phyloP scores from a whole-genome alignment of 2,797 vertebrate species.

The Heliangelus exortis region DNA sequence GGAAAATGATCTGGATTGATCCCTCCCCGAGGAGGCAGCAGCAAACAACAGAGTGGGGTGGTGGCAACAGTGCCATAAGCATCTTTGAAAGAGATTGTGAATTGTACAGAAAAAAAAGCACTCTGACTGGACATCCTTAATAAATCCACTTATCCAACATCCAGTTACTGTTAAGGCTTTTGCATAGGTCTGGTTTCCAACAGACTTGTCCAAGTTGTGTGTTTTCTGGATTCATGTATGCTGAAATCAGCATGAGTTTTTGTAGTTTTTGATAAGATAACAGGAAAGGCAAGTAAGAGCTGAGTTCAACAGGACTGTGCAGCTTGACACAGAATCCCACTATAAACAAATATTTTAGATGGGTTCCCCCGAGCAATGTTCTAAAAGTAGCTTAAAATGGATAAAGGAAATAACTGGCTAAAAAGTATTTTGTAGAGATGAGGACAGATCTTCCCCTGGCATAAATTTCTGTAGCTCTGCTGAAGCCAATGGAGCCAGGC shows the following conservation, averaged over 20 bases:
- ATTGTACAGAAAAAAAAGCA: not conserved
- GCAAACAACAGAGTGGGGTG: not conserved
- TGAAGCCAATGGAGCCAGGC: not conserved
- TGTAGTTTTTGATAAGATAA: not conserved
- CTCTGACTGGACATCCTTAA: rapidly evolving
- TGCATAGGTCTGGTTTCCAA: not conserved
- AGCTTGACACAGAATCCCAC: not conserved
- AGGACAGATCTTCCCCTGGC: not conserved
- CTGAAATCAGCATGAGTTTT: not conserved
- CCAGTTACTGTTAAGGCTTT: not conserved
- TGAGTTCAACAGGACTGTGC: not conserved
- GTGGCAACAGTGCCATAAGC: not conserved
- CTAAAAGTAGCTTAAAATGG: slow-evolving; percentile 18
- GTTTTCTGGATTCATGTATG: not conserved
- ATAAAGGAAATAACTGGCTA: not conserved
- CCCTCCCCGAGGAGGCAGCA: not conserved
- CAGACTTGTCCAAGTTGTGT: rapidly evolving
- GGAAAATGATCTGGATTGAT: slow-evolving; percentile 3
- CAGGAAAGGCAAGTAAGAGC: not conserved
- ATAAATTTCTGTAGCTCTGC: not conserved
- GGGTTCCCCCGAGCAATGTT: not conserved
- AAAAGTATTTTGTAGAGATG: not conserved
- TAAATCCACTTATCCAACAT: not conserved
- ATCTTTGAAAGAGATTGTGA: not conserved
- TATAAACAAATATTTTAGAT: not conserved